Base-by-base conservation (phyloP, 2,888 invertebrate genomes). In the Philopedon plagiatum region DNA sequence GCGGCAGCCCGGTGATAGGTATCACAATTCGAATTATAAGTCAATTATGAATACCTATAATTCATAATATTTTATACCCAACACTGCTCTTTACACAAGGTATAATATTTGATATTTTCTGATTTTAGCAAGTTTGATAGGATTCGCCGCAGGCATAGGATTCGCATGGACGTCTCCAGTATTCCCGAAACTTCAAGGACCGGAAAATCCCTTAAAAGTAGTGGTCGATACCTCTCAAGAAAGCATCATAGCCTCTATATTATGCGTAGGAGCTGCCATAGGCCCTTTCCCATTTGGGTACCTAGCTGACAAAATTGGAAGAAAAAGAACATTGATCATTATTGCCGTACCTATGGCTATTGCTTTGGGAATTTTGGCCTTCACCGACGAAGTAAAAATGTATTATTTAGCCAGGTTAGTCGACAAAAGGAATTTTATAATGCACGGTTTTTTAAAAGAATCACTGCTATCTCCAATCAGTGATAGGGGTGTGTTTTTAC, bases 331-430 rank as follows among this genome's bases (percentile, higher is more conserved):
- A 0, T 85, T 94, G 11, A 81, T 93, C 7, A 82, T 88, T 5
- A 87, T 91, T 13, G 86, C 90, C 0, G 76, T 91, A 0, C 92
- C 94, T 0, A 91, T 92, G 70, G 82, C 91, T 15, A 44, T 90
- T 0, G 92, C 78, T 1, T 66, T 74, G 13, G 11, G 73, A 2
- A 72, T 77, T 1, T 57, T 77, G 26, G 76, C 79, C 0, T 80
- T 79, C 49, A 77, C 78, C 1, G 67, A 51, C 13, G 61, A 73
- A 13, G 69, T 81, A 0, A 60, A 61, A 9, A 29, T 79, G n/a
- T 80, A 76, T 64, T 91, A 88, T 85, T 87, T 84, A 5, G 91
- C 89, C 60, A 87, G 75, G 75, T 75, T 39, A 57, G 60, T 57
- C 2, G 2, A n/a, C n/a, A n/a, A n/a, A n/a, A n/a, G n/a, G n/a